These are phyloP conservation scores for Sinohyriopsis cumingii DNA, from an alignment of 2,888 invertebrate genomes.

Conservation along the genomic window DNA sequence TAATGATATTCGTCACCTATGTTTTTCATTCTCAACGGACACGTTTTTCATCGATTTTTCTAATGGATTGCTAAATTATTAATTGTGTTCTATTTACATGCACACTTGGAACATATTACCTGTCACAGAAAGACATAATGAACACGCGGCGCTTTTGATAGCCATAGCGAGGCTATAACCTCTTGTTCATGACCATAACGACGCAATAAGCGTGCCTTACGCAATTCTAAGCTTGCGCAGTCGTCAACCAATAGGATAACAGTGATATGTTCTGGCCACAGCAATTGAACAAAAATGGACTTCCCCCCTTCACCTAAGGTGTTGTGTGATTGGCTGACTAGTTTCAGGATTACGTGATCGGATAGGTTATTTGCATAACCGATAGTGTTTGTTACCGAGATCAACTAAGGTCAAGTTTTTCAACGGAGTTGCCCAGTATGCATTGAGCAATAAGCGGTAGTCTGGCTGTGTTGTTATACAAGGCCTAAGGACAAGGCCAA, in stretches of 20 bases:
- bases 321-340: slow-evolving; percentile 54
- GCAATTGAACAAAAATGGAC: slow-evolving; percentile 18
- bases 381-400: slow-evolving; percentile 18
- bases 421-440: slow-evolving; percentile 2
- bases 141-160: neutral
- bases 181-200: slow-evolving; percentile 21
- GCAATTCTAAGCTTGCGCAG: slow-evolving; percentile 44
- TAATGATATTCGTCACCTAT: no score
- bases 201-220: slow-evolving; percentile 41
- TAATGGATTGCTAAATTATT: no score
- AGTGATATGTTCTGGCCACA: neutral
- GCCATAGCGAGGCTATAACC: slow-evolving; percentile 44
- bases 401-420: slow-evolving; percentile 20
- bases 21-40: no score
- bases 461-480: no score
- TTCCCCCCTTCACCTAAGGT: slow-evolving; percentile 29
- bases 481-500: no score
- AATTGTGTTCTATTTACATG: no score
- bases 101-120: no score
- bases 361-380: slow-evolving; percentile 35
- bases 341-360: slow-evolving; percentile 57
- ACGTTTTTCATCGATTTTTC: no score
- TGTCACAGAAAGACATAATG: no score
- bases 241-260: slow-evolving; percentile 32
- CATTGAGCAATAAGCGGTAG: no score